Conservation (phyloP, 2,113 vertebrate species). For the Xiphophorus maculatus region DNA sequence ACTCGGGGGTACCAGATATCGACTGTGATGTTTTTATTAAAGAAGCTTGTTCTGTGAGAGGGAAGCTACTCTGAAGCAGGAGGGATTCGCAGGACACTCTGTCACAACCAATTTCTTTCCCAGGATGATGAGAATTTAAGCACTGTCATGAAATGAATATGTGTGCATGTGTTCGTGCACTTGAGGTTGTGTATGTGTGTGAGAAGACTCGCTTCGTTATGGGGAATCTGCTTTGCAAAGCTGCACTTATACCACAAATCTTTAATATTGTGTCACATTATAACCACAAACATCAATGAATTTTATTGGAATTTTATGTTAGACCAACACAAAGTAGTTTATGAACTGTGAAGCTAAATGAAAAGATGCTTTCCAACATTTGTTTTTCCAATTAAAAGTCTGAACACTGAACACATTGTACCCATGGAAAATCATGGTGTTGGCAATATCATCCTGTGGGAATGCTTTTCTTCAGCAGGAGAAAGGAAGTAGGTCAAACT, state of each 20-base stretch:
- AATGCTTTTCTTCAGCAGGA: background rate
- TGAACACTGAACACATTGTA: background rate
- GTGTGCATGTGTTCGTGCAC: slow-evolving; percentile 2
- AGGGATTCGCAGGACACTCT: slow-evolving; percentile 44
- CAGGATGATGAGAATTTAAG: slow-evolving; percentile 75
- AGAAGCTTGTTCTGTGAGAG: slow-evolving; percentile 43
- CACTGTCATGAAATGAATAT: slow-evolving; percentile 47
- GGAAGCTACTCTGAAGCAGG: slow-evolving; percentile 38
- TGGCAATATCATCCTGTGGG: background rate
- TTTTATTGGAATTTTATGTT: background rate
- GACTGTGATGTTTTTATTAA: slow-evolving; percentile 74
- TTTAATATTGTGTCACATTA: background rate
- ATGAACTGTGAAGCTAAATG: background rate
- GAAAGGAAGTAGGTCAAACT: background rate
- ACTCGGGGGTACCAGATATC: slow-evolving; percentile 61
- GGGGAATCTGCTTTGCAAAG: background rate
- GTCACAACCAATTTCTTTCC: slow-evolving; percentile 50
- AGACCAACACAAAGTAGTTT: background rate
- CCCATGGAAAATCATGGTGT: too few relatives aligned
- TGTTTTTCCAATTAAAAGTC: background rate
- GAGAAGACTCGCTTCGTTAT: slow-evolving; percentile 3
- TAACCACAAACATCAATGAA: background rate
- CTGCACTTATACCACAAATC: background rate
- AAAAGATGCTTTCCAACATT: background rate
- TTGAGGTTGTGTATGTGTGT: background rate